Base-by-base conservation (phyloP, 2,113 vertebrate genomes). In the Menura novaehollandiae region DNA sequence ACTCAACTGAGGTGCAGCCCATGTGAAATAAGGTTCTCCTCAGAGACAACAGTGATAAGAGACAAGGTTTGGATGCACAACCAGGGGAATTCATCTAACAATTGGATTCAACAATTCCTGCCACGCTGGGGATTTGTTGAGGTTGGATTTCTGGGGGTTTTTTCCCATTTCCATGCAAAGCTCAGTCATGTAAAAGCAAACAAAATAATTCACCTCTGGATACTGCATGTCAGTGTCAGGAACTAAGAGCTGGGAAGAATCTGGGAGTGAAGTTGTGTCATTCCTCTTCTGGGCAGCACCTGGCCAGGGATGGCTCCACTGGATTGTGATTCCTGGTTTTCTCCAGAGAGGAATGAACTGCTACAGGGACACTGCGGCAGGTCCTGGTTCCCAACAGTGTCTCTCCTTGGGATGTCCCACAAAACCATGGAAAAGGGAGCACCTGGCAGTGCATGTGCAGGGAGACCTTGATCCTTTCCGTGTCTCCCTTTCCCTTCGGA, bases 341-440 rank as follows among this genome's bases (percentile, higher is more conserved):
- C 64, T 55, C 32, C 1, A 1, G 37, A 30, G 11, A 49, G 84
- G 46, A 62, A 58, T 21, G 15, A 78, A 14, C 17, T 41, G 30
- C 32, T 3, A 2, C 63, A 30, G 30, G 43, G 24, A 55, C 1
- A 0, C 10, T 6, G 28, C 0, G 2, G 35, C 37, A 46, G 12
- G 18, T 33, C 35, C 24, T 1, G 3, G 8, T 4, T 11, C 27
- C 18, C 7, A 0, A 0, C 1, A 2, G 24, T 18, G 46, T 22
- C 32, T 66, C 17, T 82, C 53, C 41, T 32, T 55, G 1, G 3
- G 15, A 26, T 19, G 32, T 41, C 74, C 92, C 44, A 73, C 56
- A 56, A 24, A 67, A 3, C 72, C 20, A 5, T 3, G 3, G 60
- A 37, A 10, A 0, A 2, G 32, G 76, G 37, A 71, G 22, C 3